Conservation (phyloP, 2,797 vertebrate species). For the Pseudotriccus pelzelni region DNA sequence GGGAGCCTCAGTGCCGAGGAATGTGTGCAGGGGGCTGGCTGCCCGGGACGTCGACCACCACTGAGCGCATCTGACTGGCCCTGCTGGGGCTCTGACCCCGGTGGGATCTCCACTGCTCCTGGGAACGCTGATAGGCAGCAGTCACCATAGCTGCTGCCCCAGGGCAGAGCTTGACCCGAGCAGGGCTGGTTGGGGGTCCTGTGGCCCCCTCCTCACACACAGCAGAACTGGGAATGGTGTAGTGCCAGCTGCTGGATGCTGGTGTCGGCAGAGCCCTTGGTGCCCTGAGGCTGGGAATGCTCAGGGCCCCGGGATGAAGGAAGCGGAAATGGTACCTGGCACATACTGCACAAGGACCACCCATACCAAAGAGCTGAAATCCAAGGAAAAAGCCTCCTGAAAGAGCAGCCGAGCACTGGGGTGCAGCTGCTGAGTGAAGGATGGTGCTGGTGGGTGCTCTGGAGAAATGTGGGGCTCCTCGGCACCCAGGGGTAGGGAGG, state of each 20-base stretch:
- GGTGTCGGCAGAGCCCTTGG: rapidly evolving
- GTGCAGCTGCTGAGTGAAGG: background rate
- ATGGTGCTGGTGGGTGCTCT: background rate
- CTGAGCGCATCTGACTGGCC: rapidly evolving
- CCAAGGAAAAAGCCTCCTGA: rapidly evolving
- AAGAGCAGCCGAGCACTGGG: rapidly evolving
- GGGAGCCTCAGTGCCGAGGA: background rate
- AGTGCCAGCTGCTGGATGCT: rapidly evolving
- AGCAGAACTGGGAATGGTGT: rapidly evolving
- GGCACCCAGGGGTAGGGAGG: background rate
- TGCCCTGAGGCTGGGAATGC: background rate
- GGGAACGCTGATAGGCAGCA: rapidly evolving
- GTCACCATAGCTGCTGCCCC: rapidly evolving
- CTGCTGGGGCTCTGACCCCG: background rate
- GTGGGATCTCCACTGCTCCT: rapidly evolving
- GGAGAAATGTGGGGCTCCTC: rapidly evolving
- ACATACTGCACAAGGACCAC: background rate
- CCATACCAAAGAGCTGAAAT: background rate
- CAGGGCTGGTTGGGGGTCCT: background rate
- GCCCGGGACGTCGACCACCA: rapidly evolving
- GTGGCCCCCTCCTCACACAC: rapidly evolving
- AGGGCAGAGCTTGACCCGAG: rapidly evolving
- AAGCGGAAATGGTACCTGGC: background rate
- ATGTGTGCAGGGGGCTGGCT: background rate
- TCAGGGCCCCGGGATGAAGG: background rate